Evolutionary conservation across 2,888 invertebrate species (phyloP), one percentile per base, ranked within the genome.

Genomic region (Troides oblongomaculatus): DNA sequence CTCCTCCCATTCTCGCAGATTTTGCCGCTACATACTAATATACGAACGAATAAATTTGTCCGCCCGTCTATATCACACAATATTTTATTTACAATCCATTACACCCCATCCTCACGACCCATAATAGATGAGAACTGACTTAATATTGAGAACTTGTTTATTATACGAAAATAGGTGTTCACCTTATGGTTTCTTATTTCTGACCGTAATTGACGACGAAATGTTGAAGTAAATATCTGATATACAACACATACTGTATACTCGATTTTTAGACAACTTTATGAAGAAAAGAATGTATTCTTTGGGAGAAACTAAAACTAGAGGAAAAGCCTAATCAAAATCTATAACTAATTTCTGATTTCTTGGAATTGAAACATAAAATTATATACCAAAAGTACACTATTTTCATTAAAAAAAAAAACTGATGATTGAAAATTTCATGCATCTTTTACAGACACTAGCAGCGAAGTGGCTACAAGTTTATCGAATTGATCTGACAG

Each of bases 1-100:
- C 76, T 76, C 78, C 67, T 63, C 74, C 76, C 77, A 72, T 77
- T 75, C 74, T 75, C 75, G 77, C 76, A 30, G 59, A 70, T 73
- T 72, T 76, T 74, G 74, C 74, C 74, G 72, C 75, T 73, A 66
- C 62, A 66, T 62, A 69, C 46, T 65, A n/a, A 66, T 58, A 60
- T 60, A 39, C 12, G 56, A 56, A 14, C n/a, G 63, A 50, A 60
- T 66, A 60, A 66, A 25, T 21, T 60, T 62, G 58, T 59, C 59
- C 36, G 59, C 66, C 30, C 25, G 50, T 62, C 30, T 30, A 23
- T 64, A 25, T 57, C 8, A 7, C n/a, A 1, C 10, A 57, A 21
- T 56, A 60, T 64, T 53, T 56, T 56, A 56, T 39, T 64, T 60
- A 60, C 25, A 60, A 60, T 25, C 36, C 14, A 30, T 36, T 36